Conservation (phyloP, 2,113 vertebrate species). For the Ptilorrhoa leucosticta region DNA sequence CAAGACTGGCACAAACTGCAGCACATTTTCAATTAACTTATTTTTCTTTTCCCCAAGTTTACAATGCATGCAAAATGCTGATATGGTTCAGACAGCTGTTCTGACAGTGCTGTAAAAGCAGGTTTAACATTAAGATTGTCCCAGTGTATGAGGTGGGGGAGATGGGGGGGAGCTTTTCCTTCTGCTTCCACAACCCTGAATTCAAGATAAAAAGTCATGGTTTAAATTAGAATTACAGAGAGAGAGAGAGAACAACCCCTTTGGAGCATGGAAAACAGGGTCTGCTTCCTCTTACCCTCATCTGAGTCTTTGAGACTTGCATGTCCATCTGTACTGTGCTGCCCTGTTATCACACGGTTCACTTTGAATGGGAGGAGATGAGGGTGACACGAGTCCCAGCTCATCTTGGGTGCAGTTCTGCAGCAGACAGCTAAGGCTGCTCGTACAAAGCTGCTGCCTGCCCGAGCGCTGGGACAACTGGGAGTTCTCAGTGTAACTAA, state of each 20-base stretch:
- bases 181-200: background rate
- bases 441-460: background rate
- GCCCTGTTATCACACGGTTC: background rate
- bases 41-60: background rate
- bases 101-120: background rate
- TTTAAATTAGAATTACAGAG: background rate
- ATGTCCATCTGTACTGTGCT: background rate
- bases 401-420: background rate
- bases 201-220: background rate
- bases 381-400: background rate
- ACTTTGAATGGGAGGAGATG: background rate
- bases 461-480: background rate
- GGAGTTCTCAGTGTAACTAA: background rate
- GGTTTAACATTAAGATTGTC: background rate
- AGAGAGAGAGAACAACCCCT: background rate
- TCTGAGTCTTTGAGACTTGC: background rate
- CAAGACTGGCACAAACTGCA: background rate
- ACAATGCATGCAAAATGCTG: constrained; percentile 8
- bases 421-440: background rate
- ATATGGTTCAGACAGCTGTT: background rate
- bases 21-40: constrained; percentile 5
- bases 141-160: background rate
- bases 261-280: background rate
- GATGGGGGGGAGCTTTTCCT: background rate
- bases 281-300: background rate